Evolutionary conservation across 1,140 invertebrate genomes (phyloP).

Genomic region (Epicauta chinensis): DNA sequence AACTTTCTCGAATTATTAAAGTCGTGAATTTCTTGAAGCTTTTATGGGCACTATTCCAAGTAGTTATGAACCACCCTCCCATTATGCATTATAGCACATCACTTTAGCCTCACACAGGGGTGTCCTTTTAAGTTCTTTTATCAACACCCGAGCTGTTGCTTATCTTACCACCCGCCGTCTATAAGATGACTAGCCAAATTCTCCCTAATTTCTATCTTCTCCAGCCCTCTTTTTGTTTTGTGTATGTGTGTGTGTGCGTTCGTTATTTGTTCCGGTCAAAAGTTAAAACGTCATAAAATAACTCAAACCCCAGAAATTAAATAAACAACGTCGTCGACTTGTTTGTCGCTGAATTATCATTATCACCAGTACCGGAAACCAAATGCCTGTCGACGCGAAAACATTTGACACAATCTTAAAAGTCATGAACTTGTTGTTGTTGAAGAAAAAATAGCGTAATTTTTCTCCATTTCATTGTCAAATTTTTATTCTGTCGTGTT

Average conservation of each 20-base stretch:
- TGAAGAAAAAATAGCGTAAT: neutral
- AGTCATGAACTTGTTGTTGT: neutral
- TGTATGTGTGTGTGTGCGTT: too few relatives aligned
- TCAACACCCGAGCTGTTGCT: slow-evolving; percentile 27
- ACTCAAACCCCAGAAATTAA: slow-evolving; percentile 12
- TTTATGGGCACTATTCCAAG: too few relatives aligned
- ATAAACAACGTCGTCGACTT: neutral
- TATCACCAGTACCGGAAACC: slow-evolving; percentile 6
- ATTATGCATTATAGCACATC: slow-evolving; percentile 16
- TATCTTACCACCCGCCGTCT: slow-evolving; percentile 25
- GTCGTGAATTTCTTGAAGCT: too few relatives aligned
- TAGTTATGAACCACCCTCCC: too few relatives aligned
- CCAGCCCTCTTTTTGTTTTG: neutral
- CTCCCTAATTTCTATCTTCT: slow-evolving; percentile 1
- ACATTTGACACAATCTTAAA: slow-evolving; percentile 10
- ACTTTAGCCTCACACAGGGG: slow-evolving; percentile 22
- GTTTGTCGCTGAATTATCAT: slow-evolving; percentile 16
- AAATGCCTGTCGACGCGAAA: slow-evolving; percentile 5
- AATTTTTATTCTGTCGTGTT: neutral
- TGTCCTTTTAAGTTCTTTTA: slow-evolving; percentile 27
- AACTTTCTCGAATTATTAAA: too few relatives aligned
- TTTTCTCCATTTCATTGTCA: slow-evolving; percentile 4
- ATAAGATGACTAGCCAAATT: slow-evolving; percentile 22
- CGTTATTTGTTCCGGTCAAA: slow-evolving; percentile 10
- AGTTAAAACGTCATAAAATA: slow-evolving; percentile 12